Base-by-base conservation (phyloP, 1,140 invertebrate genomes). In the Marisa cornuarietis region DNA sequence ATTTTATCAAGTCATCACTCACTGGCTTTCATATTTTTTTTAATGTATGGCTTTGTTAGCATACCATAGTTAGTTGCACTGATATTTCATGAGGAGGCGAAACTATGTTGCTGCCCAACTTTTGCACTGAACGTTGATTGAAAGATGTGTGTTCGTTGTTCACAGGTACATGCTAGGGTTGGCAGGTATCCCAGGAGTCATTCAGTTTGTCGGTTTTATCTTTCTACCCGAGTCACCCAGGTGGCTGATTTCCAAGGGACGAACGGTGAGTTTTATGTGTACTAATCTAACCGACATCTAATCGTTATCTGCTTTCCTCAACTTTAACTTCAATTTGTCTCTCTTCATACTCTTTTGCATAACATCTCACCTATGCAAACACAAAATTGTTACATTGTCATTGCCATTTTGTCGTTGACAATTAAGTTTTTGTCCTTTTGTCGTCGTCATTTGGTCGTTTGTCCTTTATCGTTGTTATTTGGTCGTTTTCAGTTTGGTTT, bases 201-300 rank as follows among this genome's bases (percentile, higher is more conserved):
- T 89, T 10, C 87, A 89, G 78, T 87, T 90, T 26, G 68, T 89
- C 26, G 88, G 87, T 0, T 90, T 90, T 68, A 71, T 89, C 16
- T 87, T 84, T 49, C 72, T 90, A 49, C 89, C 89, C 16, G 89
- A 90, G 72, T 88, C 87, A 71, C 89, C 89, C 4, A 81, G 89
- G 7, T 89, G 87, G 87, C 78, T 90, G 54, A 88, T 92, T 26
- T 87, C 86, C 26, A 89, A 92, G 78, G 88, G 88, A 2, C 83
- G 85, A 14, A 79, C 31, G 10, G 74, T 76, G 18, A n/a, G 74
- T 63, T 9, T 11, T 63, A 10, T 31, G 22, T 24, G 62, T 63
- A 63, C 31, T 42, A 42, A 42, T 63, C 18, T 63, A 63, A n/a
- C 62, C 62, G n/a, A 18, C 7, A 63, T 63, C 62, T 3, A 18